Evolutionary conservation across 2,888 invertebrate genomes (phyloP).

Genomic region (Heteromyza rotundicornis): DNA sequence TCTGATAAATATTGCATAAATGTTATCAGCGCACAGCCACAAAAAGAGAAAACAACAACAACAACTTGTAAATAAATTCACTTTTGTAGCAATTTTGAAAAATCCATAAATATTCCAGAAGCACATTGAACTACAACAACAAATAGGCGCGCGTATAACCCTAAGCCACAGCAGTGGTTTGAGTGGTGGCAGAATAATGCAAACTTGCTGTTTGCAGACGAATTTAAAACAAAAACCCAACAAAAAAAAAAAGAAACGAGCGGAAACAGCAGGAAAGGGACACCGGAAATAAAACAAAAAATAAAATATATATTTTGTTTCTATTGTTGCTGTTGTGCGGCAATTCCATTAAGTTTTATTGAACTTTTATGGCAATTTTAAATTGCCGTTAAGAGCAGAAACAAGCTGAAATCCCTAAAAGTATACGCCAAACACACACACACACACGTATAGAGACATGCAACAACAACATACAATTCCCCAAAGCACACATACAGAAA

Average conservation of each 20-base stretch:
- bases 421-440: background rate
- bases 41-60: background rate
- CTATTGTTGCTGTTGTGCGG: background rate
- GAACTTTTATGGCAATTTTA: conserved; percentile 23
- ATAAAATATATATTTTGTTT: conserved; percentile 11
- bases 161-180: too few species aligned
- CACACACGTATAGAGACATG: too few species aligned
- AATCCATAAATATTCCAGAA: conserved; percentile 9
- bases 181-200: background rate
- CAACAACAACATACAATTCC: background rate
- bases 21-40: conserved; percentile 5
- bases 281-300: conserved; percentile 15
- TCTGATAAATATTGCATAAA: conserved; percentile 15
- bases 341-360: conserved; percentile 20
- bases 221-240: background rate
- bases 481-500: background rate
- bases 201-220: background rate
- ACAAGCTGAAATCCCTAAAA: conserved; percentile 5
- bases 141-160: too few species aligned
- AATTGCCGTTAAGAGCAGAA: conserved; percentile 15
- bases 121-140: too few species aligned
- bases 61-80: conserved; percentile 16
- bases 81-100: conserved; percentile 10
- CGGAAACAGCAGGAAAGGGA: background rate
- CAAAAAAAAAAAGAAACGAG: background rate